phyloP scores from a whole-genome alignment of 2,888 invertebrate species.

The Polydrusus pterygomalis region DNA sequence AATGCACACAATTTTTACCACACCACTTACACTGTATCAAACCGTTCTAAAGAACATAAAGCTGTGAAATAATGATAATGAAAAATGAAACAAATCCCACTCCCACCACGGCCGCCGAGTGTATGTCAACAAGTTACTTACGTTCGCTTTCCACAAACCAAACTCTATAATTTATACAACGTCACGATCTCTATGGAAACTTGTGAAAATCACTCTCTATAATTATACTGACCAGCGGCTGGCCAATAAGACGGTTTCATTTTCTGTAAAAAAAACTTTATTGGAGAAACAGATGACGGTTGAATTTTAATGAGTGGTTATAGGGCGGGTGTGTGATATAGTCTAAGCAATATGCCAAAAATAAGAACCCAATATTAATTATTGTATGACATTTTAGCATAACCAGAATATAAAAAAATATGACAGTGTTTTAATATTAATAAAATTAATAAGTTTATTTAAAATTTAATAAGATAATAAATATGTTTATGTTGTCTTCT shows the following conservation, averaged over 20 bases:
- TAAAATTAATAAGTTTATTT: too few species aligned
- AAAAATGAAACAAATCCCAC: too few species aligned
- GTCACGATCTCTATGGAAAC: slow-evolving; percentile 41
- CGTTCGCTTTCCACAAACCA: slow-evolving; percentile 28
- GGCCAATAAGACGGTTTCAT: neutral
- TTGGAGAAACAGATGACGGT: neutral
- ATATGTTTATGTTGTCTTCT: too few species aligned
- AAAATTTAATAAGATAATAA: too few species aligned
- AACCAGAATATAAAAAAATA: too few species aligned
- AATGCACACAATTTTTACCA: neutral
- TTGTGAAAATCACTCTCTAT: slow-evolving; percentile 26
- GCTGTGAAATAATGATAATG: neutral
- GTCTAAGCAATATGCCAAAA: too few species aligned
- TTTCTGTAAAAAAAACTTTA: neutral
- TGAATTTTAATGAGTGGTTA: too few species aligned
- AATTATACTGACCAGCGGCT: slow-evolving; percentile 12
- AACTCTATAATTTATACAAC: slow-evolving; percentile 28
- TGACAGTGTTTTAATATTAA: too few species aligned
- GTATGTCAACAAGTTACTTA: slow-evolving; percentile 34
- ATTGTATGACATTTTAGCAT: too few species aligned
- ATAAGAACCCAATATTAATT: too few species aligned
- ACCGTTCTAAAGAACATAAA: slow-evolving; percentile 1
- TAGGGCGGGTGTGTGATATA: too few species aligned
- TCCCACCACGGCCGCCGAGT: slow-evolving; percentile 2
- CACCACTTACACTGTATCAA: neutral